phyloP scores from a whole-genome alignment of 2,797 vertebrate species.

The Cryptoblepharus egeriae region DNA sequence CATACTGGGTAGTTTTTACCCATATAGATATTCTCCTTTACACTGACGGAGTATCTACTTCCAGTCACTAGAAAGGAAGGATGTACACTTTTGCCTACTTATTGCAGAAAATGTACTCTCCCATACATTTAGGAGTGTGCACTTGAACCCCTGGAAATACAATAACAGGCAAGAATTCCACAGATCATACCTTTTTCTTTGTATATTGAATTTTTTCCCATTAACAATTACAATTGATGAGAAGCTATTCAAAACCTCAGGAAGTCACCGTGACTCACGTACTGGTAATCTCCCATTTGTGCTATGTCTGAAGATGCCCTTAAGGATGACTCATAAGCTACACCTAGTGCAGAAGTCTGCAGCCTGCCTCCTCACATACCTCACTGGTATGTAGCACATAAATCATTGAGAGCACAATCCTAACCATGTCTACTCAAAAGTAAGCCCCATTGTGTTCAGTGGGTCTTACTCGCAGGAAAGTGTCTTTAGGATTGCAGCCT shows the following conservation, averaged over 20 bases:
- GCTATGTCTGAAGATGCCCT: neutral
- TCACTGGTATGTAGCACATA: neutral
- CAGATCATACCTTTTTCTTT: neutral
- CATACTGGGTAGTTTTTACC: neutral
- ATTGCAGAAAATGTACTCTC: no score
- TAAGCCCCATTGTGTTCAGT: no score
- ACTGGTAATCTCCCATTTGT: neutral
- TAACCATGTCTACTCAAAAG: no score
- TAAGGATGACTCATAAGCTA: neutral
- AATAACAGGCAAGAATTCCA: neutral
- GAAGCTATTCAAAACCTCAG: neutral
- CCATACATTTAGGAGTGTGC: neutral
- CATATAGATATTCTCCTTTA: neutral
- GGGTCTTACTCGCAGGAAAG: no score
- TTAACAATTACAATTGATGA: neutral
- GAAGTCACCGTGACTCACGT: neutral
- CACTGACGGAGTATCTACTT: neutral
- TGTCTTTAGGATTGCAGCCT: no score
- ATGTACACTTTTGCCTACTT: neutral
- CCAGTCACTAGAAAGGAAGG: neutral
- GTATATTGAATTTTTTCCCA: neutral
- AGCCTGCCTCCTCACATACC: neutral
- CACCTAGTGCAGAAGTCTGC: neutral
- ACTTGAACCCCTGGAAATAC: neutral
- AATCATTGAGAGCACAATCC: no score